phyloP scores from a whole-genome alignment of 1,140 invertebrate species.

The Scaptomyza montana region DNA sequence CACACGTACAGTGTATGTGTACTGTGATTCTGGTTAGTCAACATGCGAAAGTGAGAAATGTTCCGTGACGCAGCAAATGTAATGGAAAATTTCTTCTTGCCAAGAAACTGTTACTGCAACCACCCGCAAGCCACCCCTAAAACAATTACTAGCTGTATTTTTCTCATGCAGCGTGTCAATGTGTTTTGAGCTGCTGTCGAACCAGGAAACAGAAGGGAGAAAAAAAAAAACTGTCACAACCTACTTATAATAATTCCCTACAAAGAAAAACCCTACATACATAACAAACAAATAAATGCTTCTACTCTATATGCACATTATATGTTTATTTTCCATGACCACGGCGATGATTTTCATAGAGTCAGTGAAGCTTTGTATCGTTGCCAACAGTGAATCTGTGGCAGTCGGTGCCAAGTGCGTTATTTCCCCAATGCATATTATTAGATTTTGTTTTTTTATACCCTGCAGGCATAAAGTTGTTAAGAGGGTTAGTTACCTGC shows the following conservation, averaged over 20 bases:
- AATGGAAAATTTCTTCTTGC: constrained; percentile 75
- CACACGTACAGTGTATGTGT: no score
- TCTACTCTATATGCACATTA: constrained; percentile 12
- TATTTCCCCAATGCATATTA: constrained; percentile 33
- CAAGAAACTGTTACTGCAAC: constrained; percentile 23
- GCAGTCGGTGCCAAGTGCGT: constrained; percentile 62
- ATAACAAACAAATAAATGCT: background rate
- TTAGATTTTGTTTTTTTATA: background rate
- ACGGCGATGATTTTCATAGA: constrained; percentile 52
- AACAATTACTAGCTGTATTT: constrained; percentile 48
- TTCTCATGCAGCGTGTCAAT: constrained; percentile 75
- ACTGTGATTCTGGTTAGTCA: constrained; percentile 52
- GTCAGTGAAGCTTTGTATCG: background rate
- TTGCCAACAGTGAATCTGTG: background rate
- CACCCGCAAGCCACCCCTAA: background rate
- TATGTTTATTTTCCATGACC: constrained; percentile 60
- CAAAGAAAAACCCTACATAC: no score
- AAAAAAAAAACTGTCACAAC: constrained; percentile 43
- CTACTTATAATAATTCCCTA: constrained; percentile 38
- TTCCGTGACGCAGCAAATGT: constrained; percentile 76
- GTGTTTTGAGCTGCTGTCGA: constrained; percentile 44
- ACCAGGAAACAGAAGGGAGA: constrained; percentile 43
- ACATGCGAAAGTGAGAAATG: constrained; percentile 71
- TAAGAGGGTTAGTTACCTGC: background rate
- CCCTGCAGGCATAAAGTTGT: background rate